Evolutionary conservation across 2,888 invertebrate species (phyloP), one percentile per base, ranked within the genome.

Genomic region (Buathra laborator): DNA sequence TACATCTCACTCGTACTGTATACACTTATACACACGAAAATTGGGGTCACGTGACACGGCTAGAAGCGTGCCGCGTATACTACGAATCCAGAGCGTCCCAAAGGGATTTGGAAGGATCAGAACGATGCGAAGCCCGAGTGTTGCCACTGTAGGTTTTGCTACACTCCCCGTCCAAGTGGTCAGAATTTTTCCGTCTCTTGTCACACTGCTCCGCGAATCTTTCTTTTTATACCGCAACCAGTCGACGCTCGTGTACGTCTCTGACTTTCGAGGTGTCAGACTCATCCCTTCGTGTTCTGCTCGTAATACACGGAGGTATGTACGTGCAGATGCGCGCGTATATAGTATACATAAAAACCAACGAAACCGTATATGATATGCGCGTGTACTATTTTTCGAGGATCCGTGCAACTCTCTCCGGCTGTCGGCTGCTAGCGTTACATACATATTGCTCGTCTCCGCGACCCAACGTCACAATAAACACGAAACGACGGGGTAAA

Each of bases 381-480:
- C 19, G 12, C 24, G 24, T 56, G 19, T 12, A 24, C 56, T 56
- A 56, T 56, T 56, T 24, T 24, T 56, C 37, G 37, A 37, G 56
- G 56, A 56, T 24, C 19, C 24, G 24, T 12, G 56, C 56, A 56
- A 56, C 19, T 24, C 24, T 12, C 56, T 24, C 56, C 24, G 37
- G 24, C 56, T 56, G 56, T 19, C 56, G 19, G 12, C 56, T 24
- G 56, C 56, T 16, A 44, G 32, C 24, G 68, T 68, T 53, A 77
- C 67, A 48, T 46, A 19, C 62, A 64, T 44, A 24, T 83, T 67
- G 74, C 51, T 75, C 24, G n/a, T 66, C 68, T 68, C 32, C 29
- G 48, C 70, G 53, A 71, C 66, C 43, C 70, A 53, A 80, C 48
- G 56, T 75, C 80, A 56, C 59, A 64, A 66, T 75, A 83, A 80